These are phyloP conservation scores for Cynaeus angustus DNA, from an alignment of 2,888 invertebrate species.

Conservation along the genomic window DNA sequence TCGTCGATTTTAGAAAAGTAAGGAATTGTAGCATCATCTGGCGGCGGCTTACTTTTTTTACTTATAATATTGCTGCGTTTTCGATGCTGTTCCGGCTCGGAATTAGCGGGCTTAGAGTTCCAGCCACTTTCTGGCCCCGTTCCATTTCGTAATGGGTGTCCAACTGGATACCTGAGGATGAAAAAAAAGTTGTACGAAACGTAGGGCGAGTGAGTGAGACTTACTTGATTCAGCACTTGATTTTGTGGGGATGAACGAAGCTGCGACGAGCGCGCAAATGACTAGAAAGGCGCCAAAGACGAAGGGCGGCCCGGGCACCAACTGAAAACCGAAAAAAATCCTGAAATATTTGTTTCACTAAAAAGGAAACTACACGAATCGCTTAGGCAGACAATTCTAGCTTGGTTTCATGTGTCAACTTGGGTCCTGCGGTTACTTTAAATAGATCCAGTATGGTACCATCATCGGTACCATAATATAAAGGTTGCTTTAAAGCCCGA, in stretches of 20 bases:
- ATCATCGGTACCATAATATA: no score
- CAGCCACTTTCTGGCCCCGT: conserved; percentile 83
- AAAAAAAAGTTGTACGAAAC: not conserved
- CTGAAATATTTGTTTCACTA: no score
- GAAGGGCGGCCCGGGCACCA: conserved; percentile 98
- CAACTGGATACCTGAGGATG: conserved; percentile 77
- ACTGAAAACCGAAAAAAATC: no score
- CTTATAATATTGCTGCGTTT: conserved; percentile 68
- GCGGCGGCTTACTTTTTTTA: conserved; percentile 31
- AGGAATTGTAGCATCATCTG: conserved; percentile 30
- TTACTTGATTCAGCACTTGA: conserved; percentile 76
- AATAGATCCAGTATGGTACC: no score
- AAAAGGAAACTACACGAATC: not conserved
- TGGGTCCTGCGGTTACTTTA: no score
- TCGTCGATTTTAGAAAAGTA: conserved; percentile 42
- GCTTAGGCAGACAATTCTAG: no score
- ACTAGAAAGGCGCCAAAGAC: conserved; percentile 98
- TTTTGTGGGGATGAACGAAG: conserved; percentile 82
- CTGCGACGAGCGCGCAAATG: conserved; percentile 94
- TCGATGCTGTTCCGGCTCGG: conserved; percentile 68
- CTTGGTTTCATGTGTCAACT: no score
- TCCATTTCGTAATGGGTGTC: conserved; percentile 90
- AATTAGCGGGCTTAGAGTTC: conserved; percentile 86
- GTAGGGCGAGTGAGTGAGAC: conserved; percentile 62
- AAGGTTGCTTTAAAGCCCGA: no score